Evolutionary conservation across 1,140 invertebrate species (phyloP), one percentile per base, ranked within the genome.

Genomic region (Apocrypta bakeri): DNA sequence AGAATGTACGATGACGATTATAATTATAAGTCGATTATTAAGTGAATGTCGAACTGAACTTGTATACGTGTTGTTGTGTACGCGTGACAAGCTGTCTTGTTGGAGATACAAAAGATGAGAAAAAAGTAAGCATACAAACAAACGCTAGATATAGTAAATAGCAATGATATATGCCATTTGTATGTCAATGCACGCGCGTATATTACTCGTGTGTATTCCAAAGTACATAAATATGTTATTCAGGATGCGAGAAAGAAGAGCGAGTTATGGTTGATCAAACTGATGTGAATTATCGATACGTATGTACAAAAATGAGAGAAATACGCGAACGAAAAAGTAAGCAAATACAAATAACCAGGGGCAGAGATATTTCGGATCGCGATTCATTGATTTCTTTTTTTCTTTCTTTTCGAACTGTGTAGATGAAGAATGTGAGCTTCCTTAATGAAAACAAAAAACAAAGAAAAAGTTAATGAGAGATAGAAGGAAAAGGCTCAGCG

Each of bases 171-270:
- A 79, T 76, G 72, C 77, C 82, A 83, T 80, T 75, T 69, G 71
- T 80, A 76, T 74, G 69, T 40, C 48, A 40, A 64, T 78, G 27
- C 75, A 76, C 72, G 72, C 82, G 77, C 69, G 76, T 83, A 83
- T 74, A 83, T 83, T 83, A 83, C 76, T 42, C 76, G 82, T 63
- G 82, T 68, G 82, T 61, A 74, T 42, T 79, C 9, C 33, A 61
- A 79, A 68, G 69, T 83, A 75, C n/a, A n/a, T n/a, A n/a, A n/a
- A n/a, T n/a, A n/a, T n/a, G n/a, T n/a, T 79, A 42, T 71, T 64
- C 24, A 82, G 21, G 40, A 61, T 64, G 66, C 29, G 1, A 61
- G 33, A 71, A 40, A 11, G n/a, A 25, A 29, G 24, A 72, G 33
- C 33, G 33, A 24, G 69, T 2, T 48, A 27, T 11, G 79, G 63